Percentiles rank a stretch among this genome's conserved stretches.
phyloP scores from a whole-genome alignment of 2,113 vertebrate species.

The Bambusicola thoracicus region DNA sequence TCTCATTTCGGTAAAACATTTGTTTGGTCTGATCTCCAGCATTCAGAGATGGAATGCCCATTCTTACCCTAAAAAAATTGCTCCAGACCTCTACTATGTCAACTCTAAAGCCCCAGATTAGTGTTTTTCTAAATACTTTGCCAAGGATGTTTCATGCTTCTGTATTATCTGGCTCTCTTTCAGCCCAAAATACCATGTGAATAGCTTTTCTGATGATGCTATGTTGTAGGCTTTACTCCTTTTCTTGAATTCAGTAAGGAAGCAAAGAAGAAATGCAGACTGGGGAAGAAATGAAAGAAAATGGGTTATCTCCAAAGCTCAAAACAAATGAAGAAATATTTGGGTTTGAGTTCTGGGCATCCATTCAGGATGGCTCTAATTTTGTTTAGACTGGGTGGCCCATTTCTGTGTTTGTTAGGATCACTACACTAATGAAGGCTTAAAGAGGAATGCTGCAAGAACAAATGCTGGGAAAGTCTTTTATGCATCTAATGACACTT shows the following conservation, averaged over 20 bases:
- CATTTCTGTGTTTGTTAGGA: not conserved
- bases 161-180: not conserved
- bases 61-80: not conserved
- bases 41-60: not conserved
- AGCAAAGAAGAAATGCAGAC: not conserved
- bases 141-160: not conserved
- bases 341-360: slow-evolving; percentile 17
- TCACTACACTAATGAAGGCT: slow-evolving; percentile 22
- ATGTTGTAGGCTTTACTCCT: not conserved
- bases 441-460: not conserved
- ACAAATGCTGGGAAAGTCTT: slow-evolving; percentile 44
- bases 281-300: not conserved
- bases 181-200: not conserved
- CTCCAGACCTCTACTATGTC: not conserved
- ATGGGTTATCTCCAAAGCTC: not conserved
- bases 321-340: not conserved
- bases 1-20: not conserved
- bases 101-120: not conserved
- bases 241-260: not conserved
- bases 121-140: not conserved
- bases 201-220: not conserved
- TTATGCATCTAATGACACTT: slow-evolving; percentile 62
- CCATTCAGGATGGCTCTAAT: slow-evolving; percentile 12
- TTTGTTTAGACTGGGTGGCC: not conserved
- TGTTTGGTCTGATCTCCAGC: not conserved